Evolutionary conservation across 37 sponge, comb jelly and placozoan genomes (phyloP).

Genomic region (Haliclona indistincta): DNA sequence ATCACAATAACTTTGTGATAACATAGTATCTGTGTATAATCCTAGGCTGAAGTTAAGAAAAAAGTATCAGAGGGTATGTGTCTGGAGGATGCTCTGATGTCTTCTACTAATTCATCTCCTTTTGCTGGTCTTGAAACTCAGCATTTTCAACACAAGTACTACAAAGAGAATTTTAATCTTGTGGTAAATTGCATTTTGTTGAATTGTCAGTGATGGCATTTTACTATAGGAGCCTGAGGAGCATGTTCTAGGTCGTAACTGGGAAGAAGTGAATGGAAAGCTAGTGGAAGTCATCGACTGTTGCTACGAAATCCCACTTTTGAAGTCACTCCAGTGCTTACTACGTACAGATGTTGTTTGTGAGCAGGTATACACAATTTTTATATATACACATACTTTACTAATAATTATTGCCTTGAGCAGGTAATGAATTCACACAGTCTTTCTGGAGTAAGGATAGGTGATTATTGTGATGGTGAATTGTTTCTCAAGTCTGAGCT

Average conservation of each 20-base stretch:
- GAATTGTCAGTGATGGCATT: neutral
- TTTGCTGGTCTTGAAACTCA: constrained; percentile 2
- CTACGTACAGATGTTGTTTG: neutral
- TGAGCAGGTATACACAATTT: constrained; percentile 12
- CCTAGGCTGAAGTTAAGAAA: too few species aligned
- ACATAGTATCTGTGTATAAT: too few species aligned
- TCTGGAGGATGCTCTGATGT: too few species aligned
- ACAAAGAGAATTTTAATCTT: constrained; percentile 1
- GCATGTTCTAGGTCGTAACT: neutral
- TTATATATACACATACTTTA: neutral
- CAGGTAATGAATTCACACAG: neutral
- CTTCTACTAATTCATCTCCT: too few species aligned
- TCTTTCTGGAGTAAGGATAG: neutral
- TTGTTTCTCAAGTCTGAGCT: neutral
- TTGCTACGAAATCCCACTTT: constrained; percentile 12
- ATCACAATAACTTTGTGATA: too few species aligned
- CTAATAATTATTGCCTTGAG: neutral
- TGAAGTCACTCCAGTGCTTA: constrained; percentile 12
- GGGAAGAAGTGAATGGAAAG: neutral
- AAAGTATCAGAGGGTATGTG: too few species aligned
- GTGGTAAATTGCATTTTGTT: neutral
- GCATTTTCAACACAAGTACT: constrained; percentile 15
- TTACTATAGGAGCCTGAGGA: constrained; percentile 7
- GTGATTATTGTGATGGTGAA: constrained; percentile 2
- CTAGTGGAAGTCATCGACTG: neutral